Base-by-base conservation (phyloP, 2,113 vertebrate genomes). In the Potamarius usumacintae region DNA sequence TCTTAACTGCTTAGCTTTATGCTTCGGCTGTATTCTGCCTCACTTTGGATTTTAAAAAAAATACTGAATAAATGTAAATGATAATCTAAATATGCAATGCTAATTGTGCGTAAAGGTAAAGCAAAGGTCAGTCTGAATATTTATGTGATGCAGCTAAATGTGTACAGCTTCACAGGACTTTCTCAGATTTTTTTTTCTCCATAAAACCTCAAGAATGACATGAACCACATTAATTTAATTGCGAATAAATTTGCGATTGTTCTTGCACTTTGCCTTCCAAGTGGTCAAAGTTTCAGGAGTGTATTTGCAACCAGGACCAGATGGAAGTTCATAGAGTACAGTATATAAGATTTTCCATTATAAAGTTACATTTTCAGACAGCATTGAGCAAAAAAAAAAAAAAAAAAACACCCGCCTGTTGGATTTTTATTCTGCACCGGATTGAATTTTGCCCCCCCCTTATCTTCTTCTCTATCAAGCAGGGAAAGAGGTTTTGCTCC, bases 391-490 rank as follows among this genome's bases (percentile, higher is more conserved):
- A 76, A 76, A 71, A 53, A 55, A 55, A 2, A 0, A n/a, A n/a
- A n/a, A n/a, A 30, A 30, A 30, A 30, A 30, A 30, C 71, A 53
- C 48, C 79, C 57, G 67, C 62, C 57, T 9, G 34, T 30, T n/a
- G 4, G 80, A 30, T 76, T 83, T 74, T 50, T 62, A 52, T 87
- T 52, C 65, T 34, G 67, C 48, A 67, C 55, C 18, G 57, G 81
- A 87, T 83, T 87, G 57, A 82, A 83, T 63, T 77, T 52, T 22
- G 11, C 25, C 53, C 22, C 60, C 55, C 63, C 12, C 9, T 12
- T 8, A 67, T 82, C 79, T 58, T 83, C 71, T 62, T 84, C 71
- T 48, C 55, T 84, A 84, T 87, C 88, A 87, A 85, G 55, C 22
- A 30, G 11, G n/a, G 53, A 80, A 71, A 71, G 62, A 87, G 88